phyloP scores from a whole-genome alignment of 2,888 invertebrate genomes.

The Artemia sinica region DNA sequence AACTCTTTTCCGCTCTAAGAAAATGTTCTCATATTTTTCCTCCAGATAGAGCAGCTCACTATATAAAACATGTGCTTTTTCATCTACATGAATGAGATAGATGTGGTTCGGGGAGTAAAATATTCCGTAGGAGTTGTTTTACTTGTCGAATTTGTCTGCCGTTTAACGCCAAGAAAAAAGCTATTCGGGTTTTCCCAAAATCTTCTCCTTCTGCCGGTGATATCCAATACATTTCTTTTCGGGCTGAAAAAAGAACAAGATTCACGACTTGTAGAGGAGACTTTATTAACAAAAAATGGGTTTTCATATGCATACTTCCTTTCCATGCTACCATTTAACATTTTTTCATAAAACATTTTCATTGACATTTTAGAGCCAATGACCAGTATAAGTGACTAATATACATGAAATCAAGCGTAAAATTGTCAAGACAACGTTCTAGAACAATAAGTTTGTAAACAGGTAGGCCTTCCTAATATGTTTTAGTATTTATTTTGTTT shows the following conservation, averaged over 20 bases:
- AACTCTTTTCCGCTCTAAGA: neutral
- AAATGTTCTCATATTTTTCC: conserved; percentile 13
- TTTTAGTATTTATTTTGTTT: too few relatives aligned
- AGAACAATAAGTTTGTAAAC: too few relatives aligned
- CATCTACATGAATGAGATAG: conserved; percentile 27
- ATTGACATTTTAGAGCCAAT: too few relatives aligned
- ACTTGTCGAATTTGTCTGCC: conserved; percentile 14
- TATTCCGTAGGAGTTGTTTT: conserved; percentile 24
- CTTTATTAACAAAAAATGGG: neutral
- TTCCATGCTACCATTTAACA: too few relatives aligned
- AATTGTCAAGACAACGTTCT: too few relatives aligned
- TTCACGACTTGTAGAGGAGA: neutral
- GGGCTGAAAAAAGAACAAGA: neutral
- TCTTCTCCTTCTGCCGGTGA: conserved; percentile 5
- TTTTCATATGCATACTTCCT: too few relatives aligned
- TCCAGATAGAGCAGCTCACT: conserved; percentile 14
- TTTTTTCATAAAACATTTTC: too few relatives aligned
- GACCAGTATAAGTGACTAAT: too few relatives aligned
- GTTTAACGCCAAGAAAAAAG: conserved; percentile 12
- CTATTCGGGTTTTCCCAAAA: neutral
- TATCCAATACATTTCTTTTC: neutral
- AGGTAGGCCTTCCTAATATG: too few relatives aligned
- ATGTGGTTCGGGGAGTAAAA: conserved; percentile 26
- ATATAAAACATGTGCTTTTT: conserved; percentile 17
- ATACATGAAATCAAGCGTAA: too few relatives aligned